Base-by-base conservation (phyloP, 2,797 vertebrate species). In the Hozukius guyotensis region DNA sequence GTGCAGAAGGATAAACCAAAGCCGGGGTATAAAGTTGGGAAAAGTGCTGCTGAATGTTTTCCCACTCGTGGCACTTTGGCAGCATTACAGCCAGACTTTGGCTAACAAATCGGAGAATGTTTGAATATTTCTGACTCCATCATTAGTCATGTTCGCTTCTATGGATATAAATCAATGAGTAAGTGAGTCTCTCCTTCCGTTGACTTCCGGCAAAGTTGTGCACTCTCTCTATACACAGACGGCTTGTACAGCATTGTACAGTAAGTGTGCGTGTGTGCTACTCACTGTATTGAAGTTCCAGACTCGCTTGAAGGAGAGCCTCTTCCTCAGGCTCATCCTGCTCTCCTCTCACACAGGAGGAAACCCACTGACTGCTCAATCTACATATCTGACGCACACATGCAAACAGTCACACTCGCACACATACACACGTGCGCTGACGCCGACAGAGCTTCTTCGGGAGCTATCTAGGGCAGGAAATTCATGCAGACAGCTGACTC, bases 261-360 rank as follows among this genome's bases (percentile, higher is more conserved):
- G 14, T 66, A 49, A 59, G 38, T 76, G 10, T 53, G 53, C 4
- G 64, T 32, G 46, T 8, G 46, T 32, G 25, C 66, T 91, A 96
- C 96, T 96, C 91, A 96, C 96, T 88, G 93, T 86, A 82, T 94
- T 94, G 85, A 95, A 94, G 93, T 95, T 93, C 92, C 94, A 96
- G 80, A 95, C 94, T 75, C 95, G 93, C 94, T 96, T 96, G 89
- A 96, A 96, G 75, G 96, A 96, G 78, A 96, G 95, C 88, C 95
- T 96, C 88, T 96, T 96, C 92, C 93, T 96, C 65, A 96, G 89
- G 92, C 96, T 96, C 96, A 96, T 96, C 84, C 93, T 94, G 92
- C 49, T 89, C 89, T 82, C 89, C 91, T 92, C 89, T 89, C 68
- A 84, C 49, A 87, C 85, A 91, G 86, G 88, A 91, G 85, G 70